Evolutionary conservation across 1,140 invertebrate genomes (phyloP), one percentile per base, ranked within the genome.

Genomic region (Potamilus streckersoni): DNA sequence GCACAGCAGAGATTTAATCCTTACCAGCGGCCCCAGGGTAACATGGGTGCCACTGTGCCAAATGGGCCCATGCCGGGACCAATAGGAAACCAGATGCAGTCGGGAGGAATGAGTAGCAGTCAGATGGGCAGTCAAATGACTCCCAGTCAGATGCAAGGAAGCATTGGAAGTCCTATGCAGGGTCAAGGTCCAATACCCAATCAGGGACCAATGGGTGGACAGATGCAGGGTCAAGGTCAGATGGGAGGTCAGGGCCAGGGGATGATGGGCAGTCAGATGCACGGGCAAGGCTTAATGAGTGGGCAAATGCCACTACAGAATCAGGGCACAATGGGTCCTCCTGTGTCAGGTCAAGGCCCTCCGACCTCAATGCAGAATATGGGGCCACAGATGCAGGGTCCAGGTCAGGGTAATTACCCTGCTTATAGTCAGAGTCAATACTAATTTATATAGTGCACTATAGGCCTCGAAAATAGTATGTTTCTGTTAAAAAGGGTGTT

Each of bases 191-290:
- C 58, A 38, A 61, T 63, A 38, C 55, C 56, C 62, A 66, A 63
- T 23, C 76, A 78, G 56, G 65, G 60, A 62, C 69, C 57, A 55
- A 69, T 63, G 67, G 69, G 69, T 61, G 75, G 78, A 69, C 77
- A 75, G 64, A 76, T 78, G 80, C 55, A 15, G 27, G 73, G 69
- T 69, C 76, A 83, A 76, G 76, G 80, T 63, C 80, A 76, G 58
- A 75, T 81, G 74, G 67, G 60, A 63, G 62, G 60, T 20, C 76
- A 74, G 20, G 74, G 72, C 19, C 63, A 65, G 16, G 75, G 75
- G n/a, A 66, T 76, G 69, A 77, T 71, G 23, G 63, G 65, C 23
- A 65, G 73, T 23, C 73, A 74, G 55, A 80, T 82, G 69, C 73
- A 67, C 14, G 74, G 69, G 58, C 77, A 79, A 55, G 68, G 67